Conservation (phyloP, 2,888 invertebrate genomes). For the Eugnorisma glareosa region DNA sequence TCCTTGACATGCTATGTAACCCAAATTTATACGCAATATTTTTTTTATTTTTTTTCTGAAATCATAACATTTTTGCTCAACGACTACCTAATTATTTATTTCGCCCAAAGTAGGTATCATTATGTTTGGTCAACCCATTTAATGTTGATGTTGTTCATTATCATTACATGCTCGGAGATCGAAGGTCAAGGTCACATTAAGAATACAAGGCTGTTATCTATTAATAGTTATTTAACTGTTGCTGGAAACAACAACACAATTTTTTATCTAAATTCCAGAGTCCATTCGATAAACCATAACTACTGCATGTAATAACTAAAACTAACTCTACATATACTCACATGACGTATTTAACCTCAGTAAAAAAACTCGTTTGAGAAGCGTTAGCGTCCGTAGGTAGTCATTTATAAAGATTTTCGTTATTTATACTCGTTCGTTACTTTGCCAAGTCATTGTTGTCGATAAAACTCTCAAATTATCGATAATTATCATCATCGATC, state of each 20-base stretch:
- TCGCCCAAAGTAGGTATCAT: not conserved
- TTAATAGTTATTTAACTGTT: conserved; percentile 35
- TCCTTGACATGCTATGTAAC: too few species aligned
- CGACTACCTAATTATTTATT: not conserved
- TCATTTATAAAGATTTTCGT: conserved; percentile 7
- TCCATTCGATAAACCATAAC: conserved; percentile 21
- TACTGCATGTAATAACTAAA: too few species aligned
- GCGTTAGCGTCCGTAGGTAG: too few species aligned
- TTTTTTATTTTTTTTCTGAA: too few species aligned
- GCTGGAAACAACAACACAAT: conserved; percentile 14
- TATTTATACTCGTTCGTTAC: conserved; percentile 9
- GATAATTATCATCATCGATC: not conserved
- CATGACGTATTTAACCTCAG: not conserved
- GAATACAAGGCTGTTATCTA: conserved; percentile 13
- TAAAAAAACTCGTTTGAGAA: not conserved
- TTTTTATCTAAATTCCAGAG: conserved; percentile 54
- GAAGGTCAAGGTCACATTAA: conserved; percentile 29
- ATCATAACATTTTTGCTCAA: not conserved
- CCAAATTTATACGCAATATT: too few species aligned
- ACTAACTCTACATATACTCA: not conserved
- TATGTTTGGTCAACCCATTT: not conserved
- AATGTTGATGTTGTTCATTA: conserved; percentile 8
- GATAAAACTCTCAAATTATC: not conserved
- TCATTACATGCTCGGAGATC: not conserved
- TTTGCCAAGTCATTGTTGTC: not conserved